phyloP scores from a whole-genome alignment of 92 coral and sea anemone species.

The Siderastrea siderea region DNA sequence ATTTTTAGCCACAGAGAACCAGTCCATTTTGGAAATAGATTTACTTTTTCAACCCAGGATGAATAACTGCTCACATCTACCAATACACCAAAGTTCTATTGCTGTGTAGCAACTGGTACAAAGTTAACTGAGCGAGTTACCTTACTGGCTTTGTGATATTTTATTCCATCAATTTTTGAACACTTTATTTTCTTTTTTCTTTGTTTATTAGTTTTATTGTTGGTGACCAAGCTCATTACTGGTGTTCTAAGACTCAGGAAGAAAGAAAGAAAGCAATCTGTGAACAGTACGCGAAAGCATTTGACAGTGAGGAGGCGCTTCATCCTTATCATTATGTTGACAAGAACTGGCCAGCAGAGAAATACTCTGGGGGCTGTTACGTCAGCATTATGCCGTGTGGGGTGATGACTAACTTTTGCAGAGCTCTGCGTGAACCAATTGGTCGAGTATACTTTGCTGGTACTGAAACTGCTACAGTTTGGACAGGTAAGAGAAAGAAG shows the following conservation, averaged over 20 bases:
- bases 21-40: no score
- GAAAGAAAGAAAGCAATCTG: slow-evolving; percentile 92
- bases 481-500: slow-evolving; percentile 81
- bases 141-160: no score
- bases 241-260: slow-evolving; percentile 92
- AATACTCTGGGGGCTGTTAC: slow-evolving; percentile 98
- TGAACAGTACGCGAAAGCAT: slow-evolving; percentile 93
- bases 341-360: slow-evolving; percentile 99
- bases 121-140: no score
- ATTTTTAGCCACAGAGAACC: no score
- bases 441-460: slow-evolving; percentile 98
- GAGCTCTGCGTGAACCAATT: slow-evolving; percentile 75
- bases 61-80: no score
- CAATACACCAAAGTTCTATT: no score
- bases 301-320: slow-evolving; percentile 87
- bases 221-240: slow-evolving; percentile 89
- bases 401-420: slow-evolving; percentile 82
- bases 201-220: slow-evolving; percentile 70
- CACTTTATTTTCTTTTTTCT: no score
- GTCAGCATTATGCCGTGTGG: slow-evolving; percentile 93
- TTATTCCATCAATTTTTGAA: no score
- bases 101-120: no score
- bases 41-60: no score
- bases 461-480: slow-evolving; percentile 94
- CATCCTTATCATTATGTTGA: slow-evolving; percentile 92